Evolutionary conservation across 2,113 vertebrate species (phyloP), one percentile per base, ranked within the genome.

Genomic region (Misgurnus anguillicaudatus): DNA sequence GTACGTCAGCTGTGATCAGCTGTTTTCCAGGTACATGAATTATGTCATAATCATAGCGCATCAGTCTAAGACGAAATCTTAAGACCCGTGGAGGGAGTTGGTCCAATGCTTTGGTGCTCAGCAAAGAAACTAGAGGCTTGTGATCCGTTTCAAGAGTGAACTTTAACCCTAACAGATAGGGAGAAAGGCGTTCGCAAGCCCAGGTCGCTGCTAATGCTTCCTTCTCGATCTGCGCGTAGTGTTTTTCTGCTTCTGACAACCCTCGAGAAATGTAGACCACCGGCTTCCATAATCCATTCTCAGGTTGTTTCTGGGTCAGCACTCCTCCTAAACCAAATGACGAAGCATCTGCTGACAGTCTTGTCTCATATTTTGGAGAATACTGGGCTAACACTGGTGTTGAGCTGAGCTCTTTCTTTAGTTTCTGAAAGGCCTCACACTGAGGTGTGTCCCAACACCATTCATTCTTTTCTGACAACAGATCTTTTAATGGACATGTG

Each of bases 141-240:
- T 84, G 76, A 38, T 81, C 69, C 3, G 39, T 77, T 36, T 71
- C 60, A 11, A 77, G 76, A 7, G 19, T 77, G 51, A 80, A 83
- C n/a, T 42, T 58, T 57, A 80, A 58, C 48, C 74, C 75, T 14
- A 78, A 21, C 11, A 64, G 39, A 16, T 84, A 75, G 17, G 42
- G 55, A 3, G 58, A 63, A 47, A 75, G 64, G 10, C 45, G 19
- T 58, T 70, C 66, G 19, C 82, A 80, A 65, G 78, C 67, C 81
- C 81, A 69, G 3, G 69, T 78, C 5, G 45, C 58, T 38, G 68
- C 75, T 36, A 78, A 42, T 45, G 80, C 67, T 9, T 78, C 69
- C 16, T 82, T 82, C 24, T 78, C 51, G 8, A 79, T 79, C 61
- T 78, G 51, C 7, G 39, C 48, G 21, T 82, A 82, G 3, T 63